Conservation (phyloP, 92 coral and sea anemone species). For the Paramuricea clavata region DNA sequence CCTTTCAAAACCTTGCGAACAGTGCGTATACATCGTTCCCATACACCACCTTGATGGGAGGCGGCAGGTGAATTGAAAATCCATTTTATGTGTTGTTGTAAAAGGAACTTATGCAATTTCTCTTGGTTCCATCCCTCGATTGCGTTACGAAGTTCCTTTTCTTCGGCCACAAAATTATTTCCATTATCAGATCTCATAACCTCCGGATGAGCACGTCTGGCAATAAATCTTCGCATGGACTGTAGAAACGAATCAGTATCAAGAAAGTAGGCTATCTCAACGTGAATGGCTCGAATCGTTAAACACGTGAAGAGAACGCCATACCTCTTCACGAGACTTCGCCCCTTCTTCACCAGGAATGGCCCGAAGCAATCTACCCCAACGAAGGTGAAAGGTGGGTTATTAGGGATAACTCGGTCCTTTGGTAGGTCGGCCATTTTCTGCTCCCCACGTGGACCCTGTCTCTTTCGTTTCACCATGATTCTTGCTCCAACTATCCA, state of each 20-base stretch:
- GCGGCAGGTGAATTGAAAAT: conserved; percentile 40
- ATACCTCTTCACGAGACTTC: conserved; percentile 43
- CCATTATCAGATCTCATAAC: too few relatives aligned
- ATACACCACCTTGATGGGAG: conserved; percentile 48
- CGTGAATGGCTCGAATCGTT: too few relatives aligned
- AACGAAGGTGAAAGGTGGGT: neutral
- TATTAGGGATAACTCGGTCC: too few relatives aligned
- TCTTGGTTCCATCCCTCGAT: conserved; percentile 45
- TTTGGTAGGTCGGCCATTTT: too few relatives aligned
- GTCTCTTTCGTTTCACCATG: too few relatives aligned
- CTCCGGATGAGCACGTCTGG: conserved; percentile 27
- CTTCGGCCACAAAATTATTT: conserved; percentile 31
- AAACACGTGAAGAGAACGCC: conserved; percentile 39
- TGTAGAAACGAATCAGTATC: too few relatives aligned
- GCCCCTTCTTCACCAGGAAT: too few relatives aligned
- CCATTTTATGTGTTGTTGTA: conserved; percentile 15
- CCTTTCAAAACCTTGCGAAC: conserved; percentile 36
- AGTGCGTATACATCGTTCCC: too few relatives aligned
- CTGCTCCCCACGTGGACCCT: too few relatives aligned
- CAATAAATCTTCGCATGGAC: conserved; percentile 25
- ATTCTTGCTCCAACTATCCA: too few relatives aligned
- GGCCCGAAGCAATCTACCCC: too few relatives aligned
- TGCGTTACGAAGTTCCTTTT: conserved; percentile 37
- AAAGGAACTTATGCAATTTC: conserved; percentile 2
- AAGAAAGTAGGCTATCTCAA: conserved; percentile 14